Evolutionary conservation across 1,140 invertebrate genomes (phyloP).

Genomic region (Drosophila biarmipes): DNA sequence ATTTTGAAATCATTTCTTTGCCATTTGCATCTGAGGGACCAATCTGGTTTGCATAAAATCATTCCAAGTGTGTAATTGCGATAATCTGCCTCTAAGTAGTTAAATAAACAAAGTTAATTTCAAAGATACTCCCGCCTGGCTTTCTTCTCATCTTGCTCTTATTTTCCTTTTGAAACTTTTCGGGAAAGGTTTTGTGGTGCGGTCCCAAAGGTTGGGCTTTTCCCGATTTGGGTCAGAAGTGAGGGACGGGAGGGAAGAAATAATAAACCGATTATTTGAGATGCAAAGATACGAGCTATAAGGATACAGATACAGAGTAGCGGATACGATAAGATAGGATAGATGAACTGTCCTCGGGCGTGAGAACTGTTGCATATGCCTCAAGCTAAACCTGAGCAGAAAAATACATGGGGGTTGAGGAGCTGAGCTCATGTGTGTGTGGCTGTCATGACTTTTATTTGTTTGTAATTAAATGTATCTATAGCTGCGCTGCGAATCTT

Average conservation of each 20-base stretch:
- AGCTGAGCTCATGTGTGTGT: slow-evolving; percentile 27
- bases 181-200: slow-evolving; percentile 48
- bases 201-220: slow-evolving; percentile 22
- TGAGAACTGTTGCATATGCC: slow-evolving; percentile 80
- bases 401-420: slow-evolving; percentile 5
- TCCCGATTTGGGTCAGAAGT: slow-evolving; percentile 7
- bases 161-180: slow-evolving; percentile 51
- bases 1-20: slow-evolving; percentile 2
- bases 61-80: slow-evolving; percentile 84
- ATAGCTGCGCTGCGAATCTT: slow-evolving; percentile 46
- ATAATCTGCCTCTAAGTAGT: slow-evolving; percentile 84
- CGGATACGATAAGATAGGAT: slow-evolving; percentile 6
- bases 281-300: slow-evolving; percentile 55
- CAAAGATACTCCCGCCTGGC: slow-evolving; percentile 66
- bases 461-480: slow-evolving; percentile 84
- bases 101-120: slow-evolving; percentile 84
- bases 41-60: slow-evolving; percentile 68
- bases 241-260: slow-evolving; percentile 38
- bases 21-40: not conserved
- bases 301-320: slow-evolving; percentile 44
- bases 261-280: slow-evolving; percentile 82
- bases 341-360: slow-evolving; percentile 47
- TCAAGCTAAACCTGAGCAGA: slow-evolving; percentile 35
- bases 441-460: slow-evolving; percentile 83
- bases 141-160: slow-evolving; percentile 41